A percentile compares a stretch with the other conserved stretches of the same genome.
Evolutionary conservation across 1,140 invertebrate species (phyloP).

Genomic region (Tetragnatha versicolor): DNA sequence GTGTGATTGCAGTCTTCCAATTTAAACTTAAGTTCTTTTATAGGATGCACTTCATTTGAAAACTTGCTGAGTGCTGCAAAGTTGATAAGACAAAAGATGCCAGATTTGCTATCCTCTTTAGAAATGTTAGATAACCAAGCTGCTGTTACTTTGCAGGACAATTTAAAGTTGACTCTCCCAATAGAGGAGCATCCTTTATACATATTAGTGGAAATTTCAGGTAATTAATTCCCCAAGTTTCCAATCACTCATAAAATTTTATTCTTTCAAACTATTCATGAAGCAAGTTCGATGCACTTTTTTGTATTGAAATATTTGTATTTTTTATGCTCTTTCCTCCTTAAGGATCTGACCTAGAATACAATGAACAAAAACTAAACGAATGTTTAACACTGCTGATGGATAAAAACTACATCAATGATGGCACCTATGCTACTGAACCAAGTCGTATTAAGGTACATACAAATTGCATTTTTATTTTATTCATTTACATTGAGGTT

Average conservation of each 20-base stretch:
- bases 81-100: constrained; percentile 76
- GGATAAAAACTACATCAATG: constrained; percentile 73
- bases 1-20: too few relatives aligned
- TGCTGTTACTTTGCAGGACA: constrained; percentile 69
- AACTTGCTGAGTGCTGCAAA: constrained; percentile 78
- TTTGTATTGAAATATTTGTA: not conserved
- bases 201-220: constrained; percentile 86
- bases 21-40: constrained; percentile 49
- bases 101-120: constrained; percentile 91
- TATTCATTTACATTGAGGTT: too few relatives aligned
- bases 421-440: constrained; percentile 86
- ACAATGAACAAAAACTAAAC: constrained; percentile 88
- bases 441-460: constrained; percentile 75
- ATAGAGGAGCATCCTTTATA: constrained; percentile 80
- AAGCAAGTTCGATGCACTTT: not conserved
- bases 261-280: not conserved
- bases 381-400: constrained; percentile 79
- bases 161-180: constrained; percentile 73
- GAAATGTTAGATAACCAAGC: constrained; percentile 87
- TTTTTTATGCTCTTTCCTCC: not conserved
- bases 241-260: not conserved
- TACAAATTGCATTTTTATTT: not conserved
- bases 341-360: constrained; percentile 71
- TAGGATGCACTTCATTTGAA: constrained; percentile 71
- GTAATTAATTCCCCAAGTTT: constrained; percentile 12